These are phyloP conservation scores for Geopemphigus sp. DNA, from an alignment of 1,140 invertebrate genomes.

Conservation along the genomic window DNA sequence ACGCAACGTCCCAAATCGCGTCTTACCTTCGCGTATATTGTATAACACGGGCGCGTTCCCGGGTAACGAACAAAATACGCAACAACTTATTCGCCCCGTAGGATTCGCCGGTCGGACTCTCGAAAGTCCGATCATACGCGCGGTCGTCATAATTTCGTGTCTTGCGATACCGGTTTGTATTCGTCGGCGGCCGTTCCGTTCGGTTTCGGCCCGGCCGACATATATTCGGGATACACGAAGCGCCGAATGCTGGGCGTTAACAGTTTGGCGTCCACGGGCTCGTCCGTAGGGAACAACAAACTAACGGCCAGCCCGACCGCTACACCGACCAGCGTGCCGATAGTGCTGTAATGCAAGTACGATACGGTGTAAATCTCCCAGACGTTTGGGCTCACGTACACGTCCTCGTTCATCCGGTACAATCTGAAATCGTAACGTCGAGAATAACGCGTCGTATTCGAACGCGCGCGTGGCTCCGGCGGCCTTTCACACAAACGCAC, in stretches of 20 bases:
- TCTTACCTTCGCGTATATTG: no score
- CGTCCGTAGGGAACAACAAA: conserved; percentile 55
- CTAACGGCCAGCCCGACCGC: conserved; percentile 68
- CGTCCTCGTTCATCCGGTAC: conserved; percentile 6
- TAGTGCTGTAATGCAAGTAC: conserved; percentile 68
- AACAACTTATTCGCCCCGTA: no score
- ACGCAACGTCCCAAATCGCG: no score
- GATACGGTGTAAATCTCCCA: neutral
- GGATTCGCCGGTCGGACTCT: no score
- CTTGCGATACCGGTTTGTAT: neutral
- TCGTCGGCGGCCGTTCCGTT: neutral
- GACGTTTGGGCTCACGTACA: conserved; percentile 1
- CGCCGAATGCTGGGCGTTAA: conserved; percentile 51
- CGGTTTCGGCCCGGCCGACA: no score
- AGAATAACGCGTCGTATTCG: no score
- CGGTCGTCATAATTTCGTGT: conserved; percentile 6
- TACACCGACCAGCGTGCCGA: conserved; percentile 67
- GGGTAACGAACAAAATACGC: no score
- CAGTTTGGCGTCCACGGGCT: conserved; percentile 50
- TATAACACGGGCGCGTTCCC: no score
- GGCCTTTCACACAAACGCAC: no score
- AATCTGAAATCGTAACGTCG: neutral
- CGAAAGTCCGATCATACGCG: no score
- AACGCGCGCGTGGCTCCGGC: no score
- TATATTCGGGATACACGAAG: neutral